phyloP scores from a whole-genome alignment of 1,140 invertebrate species.

The Littorina saxatilis region DNA sequence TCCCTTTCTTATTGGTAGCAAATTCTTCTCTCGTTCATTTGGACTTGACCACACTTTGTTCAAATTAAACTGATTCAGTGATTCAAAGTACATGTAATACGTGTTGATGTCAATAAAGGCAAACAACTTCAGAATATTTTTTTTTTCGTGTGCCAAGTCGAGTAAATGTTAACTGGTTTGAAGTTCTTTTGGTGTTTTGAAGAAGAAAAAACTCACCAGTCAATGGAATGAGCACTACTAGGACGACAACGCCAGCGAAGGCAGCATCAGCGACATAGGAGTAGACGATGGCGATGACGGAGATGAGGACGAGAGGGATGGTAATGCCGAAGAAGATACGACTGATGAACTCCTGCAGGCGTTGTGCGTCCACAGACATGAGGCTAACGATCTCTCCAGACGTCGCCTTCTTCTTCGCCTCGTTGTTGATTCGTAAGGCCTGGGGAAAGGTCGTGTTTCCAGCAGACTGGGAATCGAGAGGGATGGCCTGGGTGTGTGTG shows the following conservation, averaged over 20 bases:
- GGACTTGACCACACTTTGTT: no score
- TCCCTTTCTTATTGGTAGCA: no score
- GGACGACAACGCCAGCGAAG: conserved; percentile 73
- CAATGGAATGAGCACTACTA: conserved; percentile 77
- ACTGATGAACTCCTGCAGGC: conserved; percentile 45
- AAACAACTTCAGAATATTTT: no score
- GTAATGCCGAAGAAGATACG: conserved; percentile 29
- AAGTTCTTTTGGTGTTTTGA: no score
- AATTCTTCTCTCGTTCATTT: no score
- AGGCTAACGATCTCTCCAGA: conserved; percentile 39
- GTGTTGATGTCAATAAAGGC: no score
- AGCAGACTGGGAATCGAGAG: not conserved
- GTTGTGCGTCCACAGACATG: conserved; percentile 44
- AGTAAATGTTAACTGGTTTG: no score
- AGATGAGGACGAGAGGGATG: conserved; percentile 20
- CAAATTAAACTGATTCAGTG: no score
- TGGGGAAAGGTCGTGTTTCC: not conserved
- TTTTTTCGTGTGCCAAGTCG: no score
- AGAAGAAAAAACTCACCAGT: no score
- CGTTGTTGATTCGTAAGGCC: conserved; percentile 41
- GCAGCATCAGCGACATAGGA: conserved; percentile 38
- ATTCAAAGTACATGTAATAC: no score
- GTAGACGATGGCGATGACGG: conserved; percentile 75
- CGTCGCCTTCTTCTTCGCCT: not conserved
- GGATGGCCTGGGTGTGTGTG: not conserved